Evolutionary conservation across 2,888 invertebrate species (phyloP), one percentile per base, ranked within the genome.

Genomic region (Andrena chrysosceles): DNA sequence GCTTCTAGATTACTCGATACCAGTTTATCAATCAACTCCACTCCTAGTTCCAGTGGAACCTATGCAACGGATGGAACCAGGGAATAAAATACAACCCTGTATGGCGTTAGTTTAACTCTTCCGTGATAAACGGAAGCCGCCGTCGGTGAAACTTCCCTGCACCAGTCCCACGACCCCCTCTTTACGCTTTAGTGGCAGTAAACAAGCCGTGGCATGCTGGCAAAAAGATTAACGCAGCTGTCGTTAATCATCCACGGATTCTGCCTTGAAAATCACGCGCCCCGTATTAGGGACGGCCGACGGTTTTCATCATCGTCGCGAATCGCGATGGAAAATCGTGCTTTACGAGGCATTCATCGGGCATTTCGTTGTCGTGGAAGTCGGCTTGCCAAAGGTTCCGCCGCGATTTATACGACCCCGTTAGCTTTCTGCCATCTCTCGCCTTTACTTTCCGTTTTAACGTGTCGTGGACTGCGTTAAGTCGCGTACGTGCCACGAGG

Each of bases 271-370:
- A 42, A 42, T 16, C 71, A 8, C 16, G 52, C 20, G 26, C n/a
- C 54, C 26, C n/a, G 56, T 35, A 74, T 81, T 71, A 75, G 67
- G 16, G 33, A 70, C 62, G 77, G 54, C 52, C 66, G 73, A 67
- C 79, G 62, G 75, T 82, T 82, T 82, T 70, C 83, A 70, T 67
- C 72, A 74, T 68, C 73, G 76, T 72, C 77, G 83, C 42, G 73
- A 73, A 74, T 70, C 62, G 67, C 63, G 69, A 49, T 52, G 77
- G 70, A 72, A 81, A 77, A 82, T 73, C 75, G 68, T 48, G 62
- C 26, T 85, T 86, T 85, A 85, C 80, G 88, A 69, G 73, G 10
- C 67, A 69, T 85, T 86, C 82, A 82, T 77, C 86, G 67, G 73
- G 10, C 64, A 69, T 75, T 79, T 68, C 75, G 68, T 60, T 63